Base-by-base conservation (phyloP, 2,797 vertebrate genomes). In the Gymnocypris eckloni region DNA sequence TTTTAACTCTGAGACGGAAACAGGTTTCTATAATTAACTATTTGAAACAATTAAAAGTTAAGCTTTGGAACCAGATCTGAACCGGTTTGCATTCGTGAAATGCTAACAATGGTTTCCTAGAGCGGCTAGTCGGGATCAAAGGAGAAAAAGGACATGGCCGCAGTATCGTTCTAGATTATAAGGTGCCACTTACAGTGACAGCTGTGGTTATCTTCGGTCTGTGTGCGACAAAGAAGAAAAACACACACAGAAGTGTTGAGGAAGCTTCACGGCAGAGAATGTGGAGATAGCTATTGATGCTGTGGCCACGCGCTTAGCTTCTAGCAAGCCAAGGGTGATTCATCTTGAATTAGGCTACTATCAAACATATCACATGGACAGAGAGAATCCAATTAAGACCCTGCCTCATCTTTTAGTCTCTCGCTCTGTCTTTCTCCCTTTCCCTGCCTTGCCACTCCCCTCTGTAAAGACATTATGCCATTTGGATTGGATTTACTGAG, bases 121-220 rank as follows among this genome's bases (percentile, higher is more conserved):
- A 64, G 11, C 6, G 41, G 15, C 41, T 79, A 66, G 77, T 66
- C 6, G 20, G 86, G 61, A 89, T 83, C 85, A 54, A 90, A 48
- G 28, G 76, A 88, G 83, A 79, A 84, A 88, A 87, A 89, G 67
- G 79, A 75, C 43, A 73, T 13, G 43, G 70, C 39, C 89, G 82
- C 91, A 92, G 93, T 93, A 92, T 93, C 94, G 92, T 94, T 92
- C 92, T 94, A 94, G 94, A 94, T 95, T 95, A 94, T 92, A 92
- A 92, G 91, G 89, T 92, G 92, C 92, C 92, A 93, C 92, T 93
- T 94, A 93, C 95, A 95, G 92, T 93, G 91, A 91, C 94, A 92
- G 90, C 91, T 93, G 92, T 90, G 70, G 89, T 95, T 94, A 94
- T 95, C 94, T 93, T 90, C 91, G 88, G 92, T 93, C 92, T 93